Base-by-base conservation (phyloP, 2,797 vertebrate genomes). In the Morus bassanus region DNA sequence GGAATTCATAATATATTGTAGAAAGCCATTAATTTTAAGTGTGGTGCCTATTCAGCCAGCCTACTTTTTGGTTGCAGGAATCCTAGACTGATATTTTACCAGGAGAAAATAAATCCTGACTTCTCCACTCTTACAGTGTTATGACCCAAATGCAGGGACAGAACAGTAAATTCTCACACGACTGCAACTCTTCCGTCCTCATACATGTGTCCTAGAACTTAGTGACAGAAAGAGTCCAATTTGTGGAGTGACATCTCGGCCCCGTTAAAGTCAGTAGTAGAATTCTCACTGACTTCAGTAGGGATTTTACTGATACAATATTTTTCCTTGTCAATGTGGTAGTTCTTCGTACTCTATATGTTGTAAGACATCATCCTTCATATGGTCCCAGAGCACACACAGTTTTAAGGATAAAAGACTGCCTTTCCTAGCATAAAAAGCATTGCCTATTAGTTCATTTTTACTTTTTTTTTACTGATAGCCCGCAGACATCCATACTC, bases 41-140 rank as follows among this genome's bases (percentile, higher is more conserved):
- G 14, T 35, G 24, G 6, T 89, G 45, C 75, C 76, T 73, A 56
- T 73, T 91, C 87, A 80, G 51, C 14, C 67, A 63, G 25, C 35
- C 35, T 45, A 50, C 45, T 74, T 91, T 61, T 6, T 89, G 31
- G 28, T 67, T 82, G 31, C 60, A 74, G 68, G 24, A 88, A 72
- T 83, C 60, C 89, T 93, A 78, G 91, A 72, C 21, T 46, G 50
- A 23, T 92, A 77, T 74, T 93, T 91, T 89, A 91, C 25, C 56
- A 65, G 27, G 8, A 75, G 35, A 91, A 94, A 91, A 87, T 81
- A 96, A 94, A 92, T 79, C 51, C 43, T 73, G 25, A 63, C 39
- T 17, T 64, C 33, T 87, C 27, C 33, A 31, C 25, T 65, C 70
- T 69, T 70, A 59, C 3, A 51, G n/a, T 2, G 1, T 56, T 77